Evolutionary conservation across 2,113 vertebrate genomes (phyloP).

Genomic region (Chlamydotis undulata): DNA sequence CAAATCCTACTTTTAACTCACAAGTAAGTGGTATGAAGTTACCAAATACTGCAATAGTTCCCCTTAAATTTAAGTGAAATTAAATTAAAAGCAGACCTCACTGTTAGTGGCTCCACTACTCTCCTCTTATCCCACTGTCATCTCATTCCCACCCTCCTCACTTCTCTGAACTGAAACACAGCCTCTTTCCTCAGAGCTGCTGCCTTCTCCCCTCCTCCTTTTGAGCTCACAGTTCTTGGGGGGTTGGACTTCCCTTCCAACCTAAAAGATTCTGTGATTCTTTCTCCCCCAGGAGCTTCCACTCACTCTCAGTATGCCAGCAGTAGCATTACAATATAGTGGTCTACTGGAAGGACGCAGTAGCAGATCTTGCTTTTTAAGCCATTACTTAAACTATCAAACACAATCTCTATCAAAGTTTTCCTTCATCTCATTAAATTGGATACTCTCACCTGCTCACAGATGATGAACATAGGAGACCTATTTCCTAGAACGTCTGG

Average conservation of each 20-base stretch:
- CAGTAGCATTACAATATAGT: not conserved
- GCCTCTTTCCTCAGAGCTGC: not conserved
- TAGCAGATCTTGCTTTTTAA: not conserved
- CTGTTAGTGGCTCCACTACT: too few species aligned
- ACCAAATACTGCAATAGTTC: not conserved
- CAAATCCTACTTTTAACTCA: not conserved
- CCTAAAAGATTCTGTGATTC: not conserved
- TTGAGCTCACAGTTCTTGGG: not conserved
- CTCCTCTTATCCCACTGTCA: not conserved
- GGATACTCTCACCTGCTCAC: not conserved
- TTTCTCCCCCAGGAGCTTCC: not conserved
- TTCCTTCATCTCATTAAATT: not conserved
- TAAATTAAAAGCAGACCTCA: not conserved
- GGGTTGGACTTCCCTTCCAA: not conserved
- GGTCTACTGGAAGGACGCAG: not conserved
- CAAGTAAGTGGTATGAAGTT: not conserved
- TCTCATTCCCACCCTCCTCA: not conserved
- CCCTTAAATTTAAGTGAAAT: not conserved
- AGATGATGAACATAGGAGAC: not conserved
- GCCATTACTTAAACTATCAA: not conserved
- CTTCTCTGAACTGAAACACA: not conserved
- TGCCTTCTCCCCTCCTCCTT: not conserved
- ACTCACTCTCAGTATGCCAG: not conserved
- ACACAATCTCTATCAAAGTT: not conserved
- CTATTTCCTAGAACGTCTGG: not conserved